A percentile compares a stretch with the other conserved stretches of the same genome.
Conservation (phyloP, 2,113 vertebrate genomes). For the Falco punctatus region DNA sequence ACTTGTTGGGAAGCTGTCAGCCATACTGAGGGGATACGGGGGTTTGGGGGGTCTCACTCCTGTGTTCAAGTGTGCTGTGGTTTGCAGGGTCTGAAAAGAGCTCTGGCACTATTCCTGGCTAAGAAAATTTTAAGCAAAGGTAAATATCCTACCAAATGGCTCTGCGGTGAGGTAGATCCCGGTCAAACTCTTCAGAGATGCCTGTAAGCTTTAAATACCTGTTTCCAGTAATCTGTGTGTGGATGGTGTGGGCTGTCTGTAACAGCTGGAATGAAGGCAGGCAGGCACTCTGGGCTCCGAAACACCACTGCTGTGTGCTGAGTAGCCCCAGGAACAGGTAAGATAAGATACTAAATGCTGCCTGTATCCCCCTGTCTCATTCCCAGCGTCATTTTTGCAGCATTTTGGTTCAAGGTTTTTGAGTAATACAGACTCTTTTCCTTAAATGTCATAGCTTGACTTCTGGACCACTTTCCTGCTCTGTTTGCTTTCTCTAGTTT, state of each 20-base stretch:
- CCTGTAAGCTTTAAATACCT: background rate
- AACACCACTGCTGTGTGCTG: background rate
- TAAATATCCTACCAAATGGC: background rate
- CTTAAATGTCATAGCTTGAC: background rate
- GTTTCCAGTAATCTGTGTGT: background rate
- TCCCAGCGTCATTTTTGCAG: background rate
- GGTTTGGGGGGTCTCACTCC: fast-evolving
- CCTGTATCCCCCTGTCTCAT: background rate
- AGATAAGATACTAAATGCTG: background rate
- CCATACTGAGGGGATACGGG: background rate
- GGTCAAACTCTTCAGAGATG: background rate
- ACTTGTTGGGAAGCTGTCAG: background rate
- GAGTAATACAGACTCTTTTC: background rate
- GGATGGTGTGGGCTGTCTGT: background rate
- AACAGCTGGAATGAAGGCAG: background rate
- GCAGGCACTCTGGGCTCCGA: background rate
- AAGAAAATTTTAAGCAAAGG: background rate
- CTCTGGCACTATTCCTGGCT: background rate
- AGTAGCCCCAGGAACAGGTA: background rate
- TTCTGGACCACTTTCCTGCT: background rate
- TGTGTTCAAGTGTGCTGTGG: background rate
- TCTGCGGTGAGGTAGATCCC: background rate
- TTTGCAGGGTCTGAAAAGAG: background rate
- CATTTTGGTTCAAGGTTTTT: background rate
- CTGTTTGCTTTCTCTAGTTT: background rate